A percentile compares a stretch with the other conserved stretches of the same genome.
phyloP scores from a whole-genome alignment of 1,140 invertebrate species.

The Conus ventricosus region DNA sequence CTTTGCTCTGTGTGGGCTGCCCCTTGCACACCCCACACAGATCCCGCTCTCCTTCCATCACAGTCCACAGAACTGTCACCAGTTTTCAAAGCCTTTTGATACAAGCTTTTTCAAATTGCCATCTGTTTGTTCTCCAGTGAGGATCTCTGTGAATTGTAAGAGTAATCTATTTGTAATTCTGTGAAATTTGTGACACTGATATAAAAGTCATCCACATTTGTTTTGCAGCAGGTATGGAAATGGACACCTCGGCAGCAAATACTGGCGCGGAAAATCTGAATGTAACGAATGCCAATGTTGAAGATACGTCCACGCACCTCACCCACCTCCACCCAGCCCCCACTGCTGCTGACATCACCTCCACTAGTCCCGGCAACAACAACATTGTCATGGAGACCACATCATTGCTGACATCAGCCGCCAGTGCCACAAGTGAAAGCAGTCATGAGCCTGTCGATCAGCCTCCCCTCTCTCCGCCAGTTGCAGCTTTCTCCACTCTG shows the following conservation, averaged over 20 bases:
- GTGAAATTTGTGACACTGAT: no score
- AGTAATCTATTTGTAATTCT: no score
- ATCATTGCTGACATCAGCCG: not conserved
- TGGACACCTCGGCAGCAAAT: not conserved
- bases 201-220: no score
- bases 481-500: conserved; percentile 75
- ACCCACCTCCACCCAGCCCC: not conserved
- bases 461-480: not conserved
- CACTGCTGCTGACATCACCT: not conserved
- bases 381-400: not conserved
- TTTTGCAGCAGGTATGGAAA: not conserved
- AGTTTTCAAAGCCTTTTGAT: no score
- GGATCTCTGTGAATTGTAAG: no score
- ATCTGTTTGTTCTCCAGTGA: no score
- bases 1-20: no score
- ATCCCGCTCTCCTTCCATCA: no score
- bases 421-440: not conserved
- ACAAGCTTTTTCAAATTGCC: no score
- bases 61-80: no score
- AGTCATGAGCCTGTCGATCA: not conserved
- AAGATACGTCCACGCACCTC: not conserved
- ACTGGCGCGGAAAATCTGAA: not conserved
- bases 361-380: not conserved
- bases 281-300: not conserved
- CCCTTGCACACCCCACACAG: no score